Conservation (phyloP, 2,888 invertebrate genomes). For the Tholera decimalis region DNA sequence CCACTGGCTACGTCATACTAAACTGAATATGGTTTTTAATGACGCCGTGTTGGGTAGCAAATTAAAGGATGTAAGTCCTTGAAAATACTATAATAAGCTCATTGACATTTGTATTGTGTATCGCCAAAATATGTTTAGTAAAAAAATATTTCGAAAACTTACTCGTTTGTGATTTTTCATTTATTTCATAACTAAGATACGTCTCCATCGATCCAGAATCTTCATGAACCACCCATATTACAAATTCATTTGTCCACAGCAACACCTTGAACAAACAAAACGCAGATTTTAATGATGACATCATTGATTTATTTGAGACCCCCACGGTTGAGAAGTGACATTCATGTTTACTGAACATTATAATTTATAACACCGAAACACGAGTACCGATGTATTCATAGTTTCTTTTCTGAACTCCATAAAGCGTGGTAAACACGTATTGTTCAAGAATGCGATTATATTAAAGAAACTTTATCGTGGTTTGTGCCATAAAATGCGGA, state of each 20-base stretch:
- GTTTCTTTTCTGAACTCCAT: constrained; percentile 77
- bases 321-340: constrained; percentile 42
- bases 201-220: background rate
- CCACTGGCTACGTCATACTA: too few species aligned
- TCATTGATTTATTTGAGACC: constrained; percentile 53
- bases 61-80: too few species aligned
- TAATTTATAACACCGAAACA: constrained; percentile 72
- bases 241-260: background rate
- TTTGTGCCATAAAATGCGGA: constrained; percentile 65
- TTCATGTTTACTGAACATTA: constrained; percentile 67
- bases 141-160: too few species aligned
- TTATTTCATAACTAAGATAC: background rate
- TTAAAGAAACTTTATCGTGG: constrained; percentile 75
- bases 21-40: too few species aligned
- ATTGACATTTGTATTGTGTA: too few species aligned
- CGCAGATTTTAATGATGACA: constrained; percentile 26
- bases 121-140: too few species aligned
- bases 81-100: too few species aligned
- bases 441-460: constrained; percentile 79
- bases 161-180: too few species aligned
- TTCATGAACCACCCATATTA: background rate
- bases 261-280: constrained; percentile 27
- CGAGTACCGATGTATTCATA: constrained; percentile 78
- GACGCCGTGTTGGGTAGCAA: too few species aligned
- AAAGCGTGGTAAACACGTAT: constrained; percentile 79